Evolutionary conservation across 92 coral and sea anemone genomes (phyloP), one percentile per base, ranked within the genome.

Genomic region (Virgularia gustaviana): DNA sequence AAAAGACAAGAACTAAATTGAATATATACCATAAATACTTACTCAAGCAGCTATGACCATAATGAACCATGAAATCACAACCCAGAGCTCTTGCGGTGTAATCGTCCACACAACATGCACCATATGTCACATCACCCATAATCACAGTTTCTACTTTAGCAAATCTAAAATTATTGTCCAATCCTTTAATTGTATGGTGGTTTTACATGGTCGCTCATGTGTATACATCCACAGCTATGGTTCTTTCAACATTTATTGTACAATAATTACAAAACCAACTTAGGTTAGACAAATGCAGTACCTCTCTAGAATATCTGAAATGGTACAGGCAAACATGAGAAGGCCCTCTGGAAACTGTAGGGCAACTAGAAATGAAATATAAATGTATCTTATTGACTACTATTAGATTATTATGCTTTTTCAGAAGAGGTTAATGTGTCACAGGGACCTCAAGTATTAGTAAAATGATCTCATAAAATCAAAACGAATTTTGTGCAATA

Each of bases 271-370:
- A n/a, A n/a, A n/a, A n/a, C n/a, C n/a, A n/a, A n/a, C n/a, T n/a
- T n/a, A n/a, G n/a, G n/a, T 34, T 34, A 25, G 37, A 20, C 34
- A 18, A 41, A 31, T 27, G 63, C 23, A 28, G n/a, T 88, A 89
- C 97, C 85, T 91, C 79, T 91, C 92, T 38, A 91, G 79, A 63
- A 91, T 91, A 67, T 91, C 97, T 25, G 97, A 87, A 75, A 91
- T 89, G 12, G 96, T 89, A 55, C 97, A 91, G 33, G 97, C 96
- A 86, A 83, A 91, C 81, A 91, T 22, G 20, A 91, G 75, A 24
- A 91, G 87, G 31, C 97, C 97, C 63, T 91, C 97, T 27, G 97
- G 97, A 78, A 91, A 89, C 86, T 91, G 97, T 33, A 91, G 83
- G n/a, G 97, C 97, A 81, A 91, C 97, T 36, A 27, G 18, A 11